These are phyloP conservation scores for Danionella dracula DNA, from an alignment of 2,797 vertebrate species.

Conservation along the genomic window DNA sequence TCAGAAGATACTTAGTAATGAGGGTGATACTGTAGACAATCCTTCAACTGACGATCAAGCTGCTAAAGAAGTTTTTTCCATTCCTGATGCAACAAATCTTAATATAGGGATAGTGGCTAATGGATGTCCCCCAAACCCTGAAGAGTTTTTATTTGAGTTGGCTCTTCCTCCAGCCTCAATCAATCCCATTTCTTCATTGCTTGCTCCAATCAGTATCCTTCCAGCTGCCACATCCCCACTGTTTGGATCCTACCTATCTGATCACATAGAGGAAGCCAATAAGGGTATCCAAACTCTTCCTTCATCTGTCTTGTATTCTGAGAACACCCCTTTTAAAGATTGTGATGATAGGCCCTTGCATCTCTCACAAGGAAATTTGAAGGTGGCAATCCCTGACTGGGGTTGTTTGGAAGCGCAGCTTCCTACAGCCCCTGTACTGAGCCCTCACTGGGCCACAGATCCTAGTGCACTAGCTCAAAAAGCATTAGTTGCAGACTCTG, in stretches of 20 bases:
- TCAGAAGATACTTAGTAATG: slow-evolving; percentile 79
- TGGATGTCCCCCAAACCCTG: slow-evolving; percentile 48
- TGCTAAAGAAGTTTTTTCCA: slow-evolving; percentile 44
- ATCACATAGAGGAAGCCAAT: slow-evolving; percentile 61
- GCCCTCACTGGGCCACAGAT: slow-evolving; percentile 65
- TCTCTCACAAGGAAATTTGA: slow-evolving; percentile 57
- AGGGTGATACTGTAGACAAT: slow-evolving; percentile 65
- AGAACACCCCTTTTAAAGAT: slow-evolving; percentile 67
- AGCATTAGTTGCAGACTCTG: slow-evolving; percentile 56
- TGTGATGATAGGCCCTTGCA: slow-evolving; percentile 57
- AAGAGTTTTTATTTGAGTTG: slow-evolving; percentile 62
- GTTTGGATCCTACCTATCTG: slow-evolving; percentile 69
- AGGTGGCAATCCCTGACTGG: slow-evolving; percentile 52
- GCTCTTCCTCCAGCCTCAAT: slow-evolving; percentile 54
- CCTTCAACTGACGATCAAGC: slow-evolving; percentile 39
- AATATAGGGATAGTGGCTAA: slow-evolving; percentile 60
- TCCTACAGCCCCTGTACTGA: slow-evolving; percentile 56
- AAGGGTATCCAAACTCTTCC: slow-evolving; percentile 57
- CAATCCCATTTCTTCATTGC: slow-evolving; percentile 62
- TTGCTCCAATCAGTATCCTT: slow-evolving; percentile 71
- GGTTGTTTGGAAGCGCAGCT: slow-evolving; percentile 57
- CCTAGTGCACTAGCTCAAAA: slow-evolving; percentile 60
- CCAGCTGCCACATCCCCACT: slow-evolving; percentile 71
- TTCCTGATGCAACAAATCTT: slow-evolving; percentile 62
- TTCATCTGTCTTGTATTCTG: slow-evolving; percentile 63